Evolutionary conservation across 2,888 invertebrate species (phyloP).

Genomic region (Drosophila testacea): DNA sequence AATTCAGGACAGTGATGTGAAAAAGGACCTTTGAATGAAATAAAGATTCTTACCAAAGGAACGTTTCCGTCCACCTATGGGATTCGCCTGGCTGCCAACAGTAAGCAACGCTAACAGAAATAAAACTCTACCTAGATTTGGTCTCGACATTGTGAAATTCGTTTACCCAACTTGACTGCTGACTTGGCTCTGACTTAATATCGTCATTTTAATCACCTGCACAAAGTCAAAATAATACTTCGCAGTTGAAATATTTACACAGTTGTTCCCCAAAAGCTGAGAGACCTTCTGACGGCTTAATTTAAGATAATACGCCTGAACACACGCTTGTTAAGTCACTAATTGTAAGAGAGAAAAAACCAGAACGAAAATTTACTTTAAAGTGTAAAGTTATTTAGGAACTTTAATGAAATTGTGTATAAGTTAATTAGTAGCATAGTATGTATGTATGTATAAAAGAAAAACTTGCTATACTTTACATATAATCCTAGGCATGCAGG

Average conservation of each 20-base stretch:
- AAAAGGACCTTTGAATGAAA: not conserved
- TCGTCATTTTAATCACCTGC: constrained; percentile 33
- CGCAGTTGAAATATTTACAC: constrained; percentile 53
- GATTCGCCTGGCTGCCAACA: constrained; percentile 44
- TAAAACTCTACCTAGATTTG: constrained; percentile 33
- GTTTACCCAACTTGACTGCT: constrained; percentile 1
- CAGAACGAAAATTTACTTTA: constrained; percentile 1
- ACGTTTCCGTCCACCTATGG: constrained; percentile 52
- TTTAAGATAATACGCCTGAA: constrained; percentile 37
- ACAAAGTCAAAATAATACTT: constrained; percentile 40
- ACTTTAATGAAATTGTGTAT: not conserved
- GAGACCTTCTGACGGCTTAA: constrained; percentile 43
- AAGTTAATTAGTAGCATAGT: constrained; percentile 1
- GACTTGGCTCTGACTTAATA: constrained; percentile 20
- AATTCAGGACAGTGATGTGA: not conserved
- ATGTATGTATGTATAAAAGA: not conserved
- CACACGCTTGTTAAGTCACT: constrained; percentile 21
- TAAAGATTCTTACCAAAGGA: constrained; percentile 53
- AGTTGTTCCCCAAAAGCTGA: constrained; percentile 37
- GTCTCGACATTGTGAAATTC: constrained; percentile 47
- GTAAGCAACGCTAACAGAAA: constrained; percentile 44
- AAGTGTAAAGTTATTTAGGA: no score
- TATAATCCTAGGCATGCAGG: not conserved
- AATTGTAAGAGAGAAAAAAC: not conserved
- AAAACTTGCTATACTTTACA: not conserved